A percentile compares a stretch with the other conserved stretches of the same genome.
These are phyloP conservation scores for Heliconius erato DNA, from an alignment of 2,888 invertebrate species.

Conservation along the genomic window DNA sequence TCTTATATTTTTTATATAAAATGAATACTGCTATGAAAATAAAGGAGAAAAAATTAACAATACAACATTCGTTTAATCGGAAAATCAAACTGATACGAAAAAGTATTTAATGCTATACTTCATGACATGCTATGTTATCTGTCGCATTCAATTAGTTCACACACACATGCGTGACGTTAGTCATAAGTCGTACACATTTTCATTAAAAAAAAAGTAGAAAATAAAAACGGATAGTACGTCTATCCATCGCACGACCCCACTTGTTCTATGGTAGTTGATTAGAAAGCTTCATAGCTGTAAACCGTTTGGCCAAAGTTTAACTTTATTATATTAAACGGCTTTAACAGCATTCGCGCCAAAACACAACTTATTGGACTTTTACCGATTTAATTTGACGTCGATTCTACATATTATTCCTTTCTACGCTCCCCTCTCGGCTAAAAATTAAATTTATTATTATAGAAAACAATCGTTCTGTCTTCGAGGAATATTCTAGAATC, in stretches of 20 bases:
- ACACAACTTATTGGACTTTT: constrained; percentile 67
- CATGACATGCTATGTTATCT: constrained; percentile 43
- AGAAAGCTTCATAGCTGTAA: constrained; percentile 74
- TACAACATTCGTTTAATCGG: constrained; percentile 26
- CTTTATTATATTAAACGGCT: constrained; percentile 63
- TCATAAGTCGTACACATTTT: constrained; percentile 45
- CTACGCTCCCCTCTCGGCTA: constrained; percentile 85
- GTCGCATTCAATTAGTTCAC: constrained; percentile 69
- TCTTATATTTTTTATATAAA: background rate
- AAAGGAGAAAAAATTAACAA: background rate
- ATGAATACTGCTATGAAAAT: constrained; percentile 5
- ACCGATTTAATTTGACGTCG: constrained; percentile 75
- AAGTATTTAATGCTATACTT: background rate
- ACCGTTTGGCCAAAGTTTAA: constrained; percentile 63
- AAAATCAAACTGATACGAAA: constrained; percentile 16
- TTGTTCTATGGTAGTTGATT: constrained; percentile 72
- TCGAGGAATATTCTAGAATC: background rate
- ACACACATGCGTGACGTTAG: constrained; percentile 74
- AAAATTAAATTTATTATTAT: constrained; percentile 76
- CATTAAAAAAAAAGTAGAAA: constrained; percentile 44
- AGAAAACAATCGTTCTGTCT: constrained; percentile 24
- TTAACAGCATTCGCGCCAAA: constrained; percentile 68
- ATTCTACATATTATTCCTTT: constrained; percentile 74
- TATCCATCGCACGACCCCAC: constrained; percentile 70
- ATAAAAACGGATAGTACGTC: constrained; percentile 64